Base-by-base conservation (phyloP, 2,797 vertebrate species). In the Sebastes taczanowskii region DNA sequence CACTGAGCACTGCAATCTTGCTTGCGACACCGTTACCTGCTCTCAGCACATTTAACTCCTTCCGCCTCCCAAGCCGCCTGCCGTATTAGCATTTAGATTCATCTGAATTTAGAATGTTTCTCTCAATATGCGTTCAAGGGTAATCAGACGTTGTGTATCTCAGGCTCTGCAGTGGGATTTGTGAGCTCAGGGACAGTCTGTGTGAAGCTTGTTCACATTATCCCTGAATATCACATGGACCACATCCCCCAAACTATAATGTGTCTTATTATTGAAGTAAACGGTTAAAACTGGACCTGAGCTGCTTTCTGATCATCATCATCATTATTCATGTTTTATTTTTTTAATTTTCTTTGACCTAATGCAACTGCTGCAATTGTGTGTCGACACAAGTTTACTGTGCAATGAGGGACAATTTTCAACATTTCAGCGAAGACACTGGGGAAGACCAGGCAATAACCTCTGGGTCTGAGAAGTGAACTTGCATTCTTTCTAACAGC, bases 51-150 rank as follows among this genome's bases (percentile, higher is more conserved):
- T 79, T 71, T 72, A 77, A 52, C 64, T 71, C 58, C 11, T 11
- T 18, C 22, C 13, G 22, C 18, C n/a, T 59, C 61, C 75, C 18
- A 11, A 22, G 27, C n/a, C 4, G 6, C 63, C 63, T 35, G 13
- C 27, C 16, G 27, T 60, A 85, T 86, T 79, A 89, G 76, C 86
- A 86, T 88, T 80, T 82, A 82, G 67, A 85, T 87, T 75, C 20
- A 61, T 59, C 62, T 72, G 67, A 83, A 79, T 74, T 60, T 34
- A 25, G 23, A 70, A 29, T 20, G 64, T 66, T 80, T 78, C 76
- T 75, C 38, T 76, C 74, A 53, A 32, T 62, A 18, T 63, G 34
- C 29, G 60, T 66, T 76, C 69, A 63, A 58, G 72, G 75, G 72
- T 73, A 56, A 55, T 85, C 38, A 53, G 49, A 66, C 27, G 61